These are phyloP conservation scores for Andrena trimmerana DNA, from an alignment of 2,888 invertebrate genomes.

Conservation along the genomic window DNA sequence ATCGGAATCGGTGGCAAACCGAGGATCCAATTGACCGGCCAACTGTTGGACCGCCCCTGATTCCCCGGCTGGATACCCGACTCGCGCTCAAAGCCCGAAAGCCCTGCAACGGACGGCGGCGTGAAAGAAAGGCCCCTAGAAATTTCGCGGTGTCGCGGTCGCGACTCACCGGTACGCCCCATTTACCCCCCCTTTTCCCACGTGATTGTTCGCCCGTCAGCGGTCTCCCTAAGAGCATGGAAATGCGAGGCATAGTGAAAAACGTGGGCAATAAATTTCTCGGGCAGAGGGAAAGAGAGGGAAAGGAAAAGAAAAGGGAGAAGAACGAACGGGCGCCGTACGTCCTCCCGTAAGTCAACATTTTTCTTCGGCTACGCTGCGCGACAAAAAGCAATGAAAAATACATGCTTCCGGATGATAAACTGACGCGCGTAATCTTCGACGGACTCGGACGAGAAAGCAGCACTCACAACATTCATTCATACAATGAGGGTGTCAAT, in stretches of 20 bases:
- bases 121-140: constrained; percentile 35
- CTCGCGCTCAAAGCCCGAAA: constrained; percentile 51
- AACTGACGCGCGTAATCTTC: too few relatives aligned
- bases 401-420: too few relatives aligned
- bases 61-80: constrained; percentile 51
- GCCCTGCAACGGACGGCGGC: constrained; percentile 37
- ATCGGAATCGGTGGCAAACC: constrained; percentile 58
- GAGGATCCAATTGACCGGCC: constrained; percentile 58
- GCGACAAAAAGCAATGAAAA: too few relatives aligned
- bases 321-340: neutral
- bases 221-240: neutral
- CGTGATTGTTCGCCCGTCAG: constrained; percentile 17
- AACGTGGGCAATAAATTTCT: constrained; percentile 23
- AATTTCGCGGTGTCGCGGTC: constrained; percentile 23
- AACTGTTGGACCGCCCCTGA: constrained; percentile 47
- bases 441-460: too few relatives aligned
- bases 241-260: neutral
- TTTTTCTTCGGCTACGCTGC: neutral
- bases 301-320: too few relatives aligned
- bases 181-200: neutral
- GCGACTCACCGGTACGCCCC: constrained; percentile 19
- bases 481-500: too few relatives aligned
- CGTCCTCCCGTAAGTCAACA: neutral
- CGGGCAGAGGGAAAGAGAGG: too few relatives aligned
- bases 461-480: too few relatives aligned